Base-by-base conservation (phyloP, 2,888 invertebrate species). In the Epirrhoe alternata region DNA sequence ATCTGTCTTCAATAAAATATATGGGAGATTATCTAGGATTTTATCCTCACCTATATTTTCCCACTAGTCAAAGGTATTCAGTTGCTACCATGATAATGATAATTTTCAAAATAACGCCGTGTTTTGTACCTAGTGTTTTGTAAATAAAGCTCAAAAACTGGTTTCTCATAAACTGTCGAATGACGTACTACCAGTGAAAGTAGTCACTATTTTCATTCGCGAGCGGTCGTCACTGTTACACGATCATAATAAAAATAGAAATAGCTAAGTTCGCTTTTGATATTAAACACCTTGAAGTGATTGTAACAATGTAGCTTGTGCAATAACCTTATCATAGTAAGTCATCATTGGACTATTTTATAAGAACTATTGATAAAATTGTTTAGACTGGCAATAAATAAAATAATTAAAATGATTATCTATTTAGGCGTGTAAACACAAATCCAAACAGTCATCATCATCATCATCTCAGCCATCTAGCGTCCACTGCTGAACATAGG, bases 271-370 rank as follows among this genome's bases (percentile, higher is more conserved):
- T 12, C 38, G 12, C 2, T 42, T 42, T 58, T 49, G 58, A 50
- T 35, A 56, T 56, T 10, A 47, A 49, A 49, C 33, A 58, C 50
- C 49, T 49, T 58, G 33, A 56, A 47, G 47, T 55, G 54, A 24
- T 33, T 38, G 8, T 0, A 30, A 50, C 24, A 35, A 12, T 42
- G 12, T 42, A 33, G 33, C 33, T 61, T 61, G 61, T 61, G 61
- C 45, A 55, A 61, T 50, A 35, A 61, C 17, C 45, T 31, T 42
- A 60, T 51, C 31, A 50, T 14, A 8, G 60, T 60, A 30, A 52
- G 42, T 42, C 33, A 33, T 47, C 6, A 45, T 45, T 31, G 12
- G 6, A 56, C 45, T 56, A 56, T 17, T 45, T 42, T 47, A 16
- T 33, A 16, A 24, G 49, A 50, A 17, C 49, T 50, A 50, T 17